Evolutionary conservation across 1,140 invertebrate species (phyloP).

Genomic region (Eurytemora carolleeae): DNA sequence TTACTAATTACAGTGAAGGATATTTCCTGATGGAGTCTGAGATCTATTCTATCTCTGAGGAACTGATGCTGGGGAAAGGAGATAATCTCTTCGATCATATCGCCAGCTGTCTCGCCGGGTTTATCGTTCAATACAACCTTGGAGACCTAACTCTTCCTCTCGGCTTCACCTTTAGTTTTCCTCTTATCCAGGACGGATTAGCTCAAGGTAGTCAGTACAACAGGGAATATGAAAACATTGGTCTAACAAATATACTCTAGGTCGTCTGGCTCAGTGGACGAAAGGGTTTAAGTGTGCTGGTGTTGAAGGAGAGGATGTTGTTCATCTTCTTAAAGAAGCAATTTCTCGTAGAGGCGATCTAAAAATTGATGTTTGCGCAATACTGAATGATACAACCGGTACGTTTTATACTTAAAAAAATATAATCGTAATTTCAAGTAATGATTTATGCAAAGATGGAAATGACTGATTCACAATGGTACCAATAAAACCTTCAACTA

Average conservation of each 20-base stretch:
- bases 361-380: constrained; percentile 72
- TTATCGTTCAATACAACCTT: constrained; percentile 64
- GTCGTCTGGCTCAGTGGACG: constrained; percentile 74
- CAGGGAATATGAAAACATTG: too few relatives aligned
- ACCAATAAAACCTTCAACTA: too few relatives aligned
- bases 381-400: constrained; percentile 89
- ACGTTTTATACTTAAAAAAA: too few relatives aligned
- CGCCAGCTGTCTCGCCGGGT: constrained; percentile 79
- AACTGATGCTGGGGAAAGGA: constrained; percentile 77
- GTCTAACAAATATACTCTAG: constrained; percentile 25
- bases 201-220: constrained; percentile 48
- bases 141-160: constrained; percentile 57
- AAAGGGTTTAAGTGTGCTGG: constrained; percentile 78
- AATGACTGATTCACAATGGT: too few relatives aligned
- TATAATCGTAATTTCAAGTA: too few relatives aligned
- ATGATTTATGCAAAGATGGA: too few relatives aligned
- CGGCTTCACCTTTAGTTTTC: constrained; percentile 98
- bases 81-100: constrained; percentile 91
- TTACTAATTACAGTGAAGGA: too few relatives aligned
- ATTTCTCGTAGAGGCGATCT: constrained; percentile 47
- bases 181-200: constrained; percentile 68
- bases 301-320: constrained; percentile 70
- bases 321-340: constrained; percentile 54
- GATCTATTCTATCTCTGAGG: constrained; percentile 83
- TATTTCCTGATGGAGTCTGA: constrained; percentile 80